phyloP scores from a whole-genome alignment of 2,797 vertebrate species.

The Sebastes oblongus region DNA sequence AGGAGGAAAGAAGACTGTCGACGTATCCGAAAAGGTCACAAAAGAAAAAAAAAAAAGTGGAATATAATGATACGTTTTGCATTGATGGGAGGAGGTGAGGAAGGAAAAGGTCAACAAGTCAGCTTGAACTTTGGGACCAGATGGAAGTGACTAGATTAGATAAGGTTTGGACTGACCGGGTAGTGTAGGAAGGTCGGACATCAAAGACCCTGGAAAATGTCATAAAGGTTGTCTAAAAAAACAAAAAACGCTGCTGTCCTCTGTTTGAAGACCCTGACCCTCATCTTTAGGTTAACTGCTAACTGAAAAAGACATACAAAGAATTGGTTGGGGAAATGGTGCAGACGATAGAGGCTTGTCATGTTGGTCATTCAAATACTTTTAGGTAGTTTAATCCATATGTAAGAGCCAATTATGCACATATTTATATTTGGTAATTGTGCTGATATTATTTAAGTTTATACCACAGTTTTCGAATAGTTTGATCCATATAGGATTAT shows the following conservation, averaged over 20 bases:
- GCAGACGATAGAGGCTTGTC: neutral
- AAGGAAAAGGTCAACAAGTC: constrained; percentile 9
- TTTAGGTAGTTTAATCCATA: neutral
- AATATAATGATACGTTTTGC: constrained; percentile 29
- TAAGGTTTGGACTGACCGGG: neutral
- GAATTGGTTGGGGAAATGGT: neutral
- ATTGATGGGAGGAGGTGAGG: constrained; percentile 12
- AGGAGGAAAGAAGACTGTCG: neutral
- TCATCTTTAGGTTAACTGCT: neutral
- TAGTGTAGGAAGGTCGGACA: neutral
- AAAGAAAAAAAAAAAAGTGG: neutral
- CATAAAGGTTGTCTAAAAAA: constrained; percentile 7
- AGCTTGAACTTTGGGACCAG: constrained; percentile 9
- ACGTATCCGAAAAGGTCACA: constrained; percentile 33
- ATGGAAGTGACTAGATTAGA: constrained; percentile 12
- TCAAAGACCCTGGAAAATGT: constrained; percentile 2
- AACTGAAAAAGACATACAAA: neutral
- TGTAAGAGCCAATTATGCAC: too few relatives aligned
- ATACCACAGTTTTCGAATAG: too few relatives aligned
- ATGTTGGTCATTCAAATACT: neutral
- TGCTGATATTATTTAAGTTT: too few relatives aligned
- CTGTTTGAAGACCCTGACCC: neutral
- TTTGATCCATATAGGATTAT: too few relatives aligned
- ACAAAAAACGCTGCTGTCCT: constrained; percentile 7
- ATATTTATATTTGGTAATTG: too few relatives aligned